These are phyloP conservation scores for Muntiacus reevesi DNA, from an alignment of 2,113 vertebrate species.

Conservation along the genomic window DNA sequence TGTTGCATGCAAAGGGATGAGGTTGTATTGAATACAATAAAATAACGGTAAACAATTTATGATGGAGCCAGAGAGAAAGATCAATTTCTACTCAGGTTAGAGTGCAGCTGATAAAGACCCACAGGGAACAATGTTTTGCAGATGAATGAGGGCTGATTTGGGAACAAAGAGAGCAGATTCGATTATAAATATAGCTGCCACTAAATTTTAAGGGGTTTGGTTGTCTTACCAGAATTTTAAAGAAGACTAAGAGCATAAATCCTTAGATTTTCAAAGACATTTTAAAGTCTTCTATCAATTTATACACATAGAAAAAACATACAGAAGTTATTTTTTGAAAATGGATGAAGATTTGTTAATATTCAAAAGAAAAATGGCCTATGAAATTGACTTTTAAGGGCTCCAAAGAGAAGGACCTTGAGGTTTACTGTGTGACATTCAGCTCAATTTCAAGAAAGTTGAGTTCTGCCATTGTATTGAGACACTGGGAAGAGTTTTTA, in stretches of 20 bases:
- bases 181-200: neutral
- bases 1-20: neutral
- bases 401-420: neutral
- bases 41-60: neutral
- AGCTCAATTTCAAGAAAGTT: neutral
- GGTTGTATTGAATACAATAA: neutral
- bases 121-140: neutral
- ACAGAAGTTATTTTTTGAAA: neutral
- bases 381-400: neutral
- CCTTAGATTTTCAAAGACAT: neutral
- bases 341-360: neutral
- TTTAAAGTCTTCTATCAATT: neutral
- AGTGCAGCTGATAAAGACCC: neutral
- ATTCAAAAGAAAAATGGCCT: neutral
- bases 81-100: neutral
- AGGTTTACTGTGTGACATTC: neutral
- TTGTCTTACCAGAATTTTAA: conserved; percentile 1
- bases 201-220: neutral
- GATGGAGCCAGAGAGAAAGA: neutral
- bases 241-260: neutral
- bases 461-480: neutral
- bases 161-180: neutral
- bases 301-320: neutral
- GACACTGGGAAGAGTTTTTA: neutral
- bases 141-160: neutral